Evolutionary conservation across 2,888 invertebrate genomes (phyloP), one percentile per base, ranked within the genome.

Genomic region (Philereme transversata): DNA sequence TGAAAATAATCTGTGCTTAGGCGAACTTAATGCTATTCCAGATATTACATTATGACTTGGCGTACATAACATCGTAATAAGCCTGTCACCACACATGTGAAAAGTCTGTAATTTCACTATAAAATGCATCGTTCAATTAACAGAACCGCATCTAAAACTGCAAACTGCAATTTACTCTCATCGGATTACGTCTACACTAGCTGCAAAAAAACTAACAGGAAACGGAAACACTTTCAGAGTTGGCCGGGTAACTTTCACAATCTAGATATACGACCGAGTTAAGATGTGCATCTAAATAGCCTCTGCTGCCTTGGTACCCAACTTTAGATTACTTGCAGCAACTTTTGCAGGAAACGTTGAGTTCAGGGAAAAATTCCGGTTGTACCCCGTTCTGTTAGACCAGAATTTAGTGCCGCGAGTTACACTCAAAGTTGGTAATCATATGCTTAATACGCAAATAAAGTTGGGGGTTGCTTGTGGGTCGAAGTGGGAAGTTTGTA

Each of bases 231-330:
- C 79, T 83, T 80, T 77, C 76, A 68, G 77, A 81, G 79, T 71
- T 74, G 73, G 74, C 73, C 72, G 75, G 63, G 50, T 75, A 82
- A 87, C 69, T 86, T 86, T 72, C 82, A 84, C 90, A 90, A 91
- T 90, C 90, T 88, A 91, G 91, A 91, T 91, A 90, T 90, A 92
- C 88, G 86, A 84, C 77, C 80, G 83, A 88, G 90, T 91, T 91
- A 90, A 91, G 91, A 92, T 92, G 91, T 88, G 88, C 91, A 90
- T 91, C 92, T 91, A 91, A 91, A 92, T 90, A 90, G 91, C 90
- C 84, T 86, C 87, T 84, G 89, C 88, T 83, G 84, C 85, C 83
- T 78, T 86, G 87, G 86, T 86, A 89, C 87, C 89, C 86, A 92
- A 92, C 85, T 92, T 91, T 92, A 92, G 91, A 92, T 92, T 92